Evolutionary conservation across 2,113 vertebrate genomes (phyloP), one percentile per base, ranked within the genome.

Genomic region (Suncus etruscus): DNA sequence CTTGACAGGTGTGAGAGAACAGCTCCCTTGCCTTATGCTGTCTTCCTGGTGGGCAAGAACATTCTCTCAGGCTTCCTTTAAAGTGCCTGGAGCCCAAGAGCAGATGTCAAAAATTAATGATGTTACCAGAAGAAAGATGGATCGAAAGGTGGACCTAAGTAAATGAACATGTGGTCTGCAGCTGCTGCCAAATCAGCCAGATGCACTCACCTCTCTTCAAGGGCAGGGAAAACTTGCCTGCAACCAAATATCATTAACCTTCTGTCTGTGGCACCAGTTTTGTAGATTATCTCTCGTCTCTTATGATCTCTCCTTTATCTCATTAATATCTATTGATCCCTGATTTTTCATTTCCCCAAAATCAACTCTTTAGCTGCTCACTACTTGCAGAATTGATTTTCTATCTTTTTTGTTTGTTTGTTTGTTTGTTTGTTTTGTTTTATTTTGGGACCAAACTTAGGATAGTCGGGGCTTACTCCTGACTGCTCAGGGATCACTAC

Each of bases 31-130:
- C 69, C 77, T 54, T 63, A 47, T 86, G 80, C 83, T 86, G 69
- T 94, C 90, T 86, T 79, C 70, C 51, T 86, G 47, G 45, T 83
- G 20, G 86, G 50, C 74, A 86, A 92, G 90, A 80, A 3, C 83
- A 47, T 63, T 68, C 61, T 24, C 78, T 75, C 73, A 87, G 88
- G 89, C 69, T 73, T 90, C 89, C 50, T 92, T 87, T 94, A 75
- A 93, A 94, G 84, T 82, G 93, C 83, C 82, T 14, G 54, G 68
- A 93, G 91, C 85, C 79, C 85, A 91, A 91, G 87, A 92, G 15
- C 93, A 87, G 70, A 91, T 95, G 95, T 95, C 93, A 92, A 0
- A 94, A 88, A 82, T 92, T 94, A 96, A 96, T 89, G 83, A 83
- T 91, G 90, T 91, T 91, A 75, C 87, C 72, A 22, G 47, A 92